A percentile compares a stretch with the other conserved stretches of the same genome.
Conservation (phyloP, 53 echinoderm and acorn worm genomes). For the Stichopus horrens region DNA sequence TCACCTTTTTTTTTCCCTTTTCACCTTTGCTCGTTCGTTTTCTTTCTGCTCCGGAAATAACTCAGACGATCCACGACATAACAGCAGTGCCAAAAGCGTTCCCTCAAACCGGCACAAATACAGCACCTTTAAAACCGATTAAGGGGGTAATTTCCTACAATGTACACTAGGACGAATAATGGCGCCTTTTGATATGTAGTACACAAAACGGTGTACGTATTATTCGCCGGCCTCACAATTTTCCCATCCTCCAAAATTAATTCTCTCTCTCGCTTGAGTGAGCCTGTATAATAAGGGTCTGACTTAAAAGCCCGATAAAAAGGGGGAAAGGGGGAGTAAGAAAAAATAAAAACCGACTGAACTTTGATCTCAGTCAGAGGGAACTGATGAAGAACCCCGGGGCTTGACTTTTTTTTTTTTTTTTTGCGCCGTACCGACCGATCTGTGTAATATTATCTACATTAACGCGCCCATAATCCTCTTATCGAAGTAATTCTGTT, state of each 20-base stretch:
- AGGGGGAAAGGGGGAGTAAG: neutral
- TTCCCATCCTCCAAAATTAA: constrained; percentile 44
- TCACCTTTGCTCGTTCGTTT: no score
- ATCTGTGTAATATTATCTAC: constrained; percentile 38
- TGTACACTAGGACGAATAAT: constrained; percentile 2
- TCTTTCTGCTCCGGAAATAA: no score
- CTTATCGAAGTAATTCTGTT: constrained; percentile 37
- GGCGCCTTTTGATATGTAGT: neutral
- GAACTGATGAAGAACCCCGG: constrained; percentile 20
- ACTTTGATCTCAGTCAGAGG: constrained; percentile 23
- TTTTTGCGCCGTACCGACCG: constrained; percentile 22
- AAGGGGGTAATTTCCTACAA: constrained; percentile 30
- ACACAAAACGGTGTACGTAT: neutral
- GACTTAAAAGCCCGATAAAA: neutral
- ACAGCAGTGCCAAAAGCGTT: no score
- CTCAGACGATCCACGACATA: no score
- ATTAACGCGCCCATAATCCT: constrained; percentile 33
- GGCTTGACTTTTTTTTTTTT: constrained; percentile 15
- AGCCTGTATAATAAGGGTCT: neutral
- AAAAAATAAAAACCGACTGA: neutral
- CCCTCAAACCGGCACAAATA: neutral
- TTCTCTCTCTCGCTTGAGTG: constrained; percentile 24
- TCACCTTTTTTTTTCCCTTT: no score
- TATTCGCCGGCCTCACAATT: constrained; percentile 29
- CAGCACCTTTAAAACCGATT: constrained; percentile 29